Evolutionary conservation across 2,888 invertebrate species (phyloP).

Genomic region (Hololepta plana): DNA sequence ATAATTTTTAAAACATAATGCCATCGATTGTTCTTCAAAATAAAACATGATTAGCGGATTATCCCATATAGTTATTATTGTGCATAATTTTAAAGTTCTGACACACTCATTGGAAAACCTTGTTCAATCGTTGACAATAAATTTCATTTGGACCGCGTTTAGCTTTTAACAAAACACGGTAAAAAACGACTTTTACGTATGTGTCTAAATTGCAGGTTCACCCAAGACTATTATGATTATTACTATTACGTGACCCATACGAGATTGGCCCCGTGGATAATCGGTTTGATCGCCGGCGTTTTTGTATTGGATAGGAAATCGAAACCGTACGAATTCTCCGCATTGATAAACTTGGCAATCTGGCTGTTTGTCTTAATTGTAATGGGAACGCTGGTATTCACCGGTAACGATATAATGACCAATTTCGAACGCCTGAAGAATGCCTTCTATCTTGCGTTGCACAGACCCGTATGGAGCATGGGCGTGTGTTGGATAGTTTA

Average conservation of each 20-base stretch:
- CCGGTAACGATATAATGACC: slow-evolving; percentile 7
- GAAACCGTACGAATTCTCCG: not conserved
- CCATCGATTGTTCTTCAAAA: no score
- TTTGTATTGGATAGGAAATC: slow-evolving; percentile 7
- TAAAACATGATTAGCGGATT: no score
- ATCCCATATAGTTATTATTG: no score
- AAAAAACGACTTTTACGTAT: no score
- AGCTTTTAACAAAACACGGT: no score
- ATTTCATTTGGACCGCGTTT: no score
- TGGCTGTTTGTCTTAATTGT: slow-evolving; percentile 8
- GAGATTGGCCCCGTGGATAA: slow-evolving; percentile 8
- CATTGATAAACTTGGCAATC: slow-evolving; percentile 6
- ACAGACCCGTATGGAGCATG: slow-evolving; percentile 8
- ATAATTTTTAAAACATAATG: no score
- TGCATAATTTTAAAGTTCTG: no score
- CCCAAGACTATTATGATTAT: slow-evolving; percentile 3
- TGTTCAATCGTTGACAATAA: no score
- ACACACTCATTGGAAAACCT: no score
- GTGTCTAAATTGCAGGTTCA: no score
- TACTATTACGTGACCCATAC: slow-evolving; percentile 10
- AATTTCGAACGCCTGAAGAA: slow-evolving; percentile 5
- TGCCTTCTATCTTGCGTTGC: slow-evolving; percentile 8
- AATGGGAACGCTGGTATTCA: slow-evolving; percentile 9
- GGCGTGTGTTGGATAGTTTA: slow-evolving; percentile 9
- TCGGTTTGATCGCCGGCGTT: slow-evolving; percentile 9